These are phyloP conservation scores for Callionymus lyra DNA, from an alignment of 2,113 vertebrate genomes.

Conservation along the genomic window DNA sequence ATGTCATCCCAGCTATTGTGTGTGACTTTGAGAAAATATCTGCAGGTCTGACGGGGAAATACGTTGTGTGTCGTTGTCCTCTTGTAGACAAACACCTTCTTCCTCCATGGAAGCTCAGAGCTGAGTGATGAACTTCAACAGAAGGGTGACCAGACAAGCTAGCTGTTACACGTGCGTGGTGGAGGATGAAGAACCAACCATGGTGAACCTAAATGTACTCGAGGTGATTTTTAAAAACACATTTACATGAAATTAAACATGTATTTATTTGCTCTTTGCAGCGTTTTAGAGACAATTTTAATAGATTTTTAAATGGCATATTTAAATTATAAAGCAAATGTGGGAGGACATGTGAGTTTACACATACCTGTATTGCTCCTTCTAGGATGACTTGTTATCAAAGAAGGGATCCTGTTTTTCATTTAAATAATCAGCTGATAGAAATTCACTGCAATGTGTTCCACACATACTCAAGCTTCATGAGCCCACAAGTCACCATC, in stretches of 20 bases:
- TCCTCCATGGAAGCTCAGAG: slow-evolving; percentile 1
- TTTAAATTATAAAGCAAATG: no score
- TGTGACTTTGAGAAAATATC: slow-evolving; percentile 9
- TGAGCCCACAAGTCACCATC: no score
- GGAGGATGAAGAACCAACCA: slow-evolving; percentile 42
- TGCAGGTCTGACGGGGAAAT: slow-evolving; percentile 4
- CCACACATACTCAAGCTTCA: no score
- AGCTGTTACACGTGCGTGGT: slow-evolving; percentile 63
- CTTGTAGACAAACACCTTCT: background rate
- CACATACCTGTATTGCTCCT: no score
- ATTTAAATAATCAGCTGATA: no score
- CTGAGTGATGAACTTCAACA: slow-evolving; percentile 51
- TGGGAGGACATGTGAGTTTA: no score
- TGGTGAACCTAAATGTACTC: slow-evolving; percentile 46
- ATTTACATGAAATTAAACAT: background rate
- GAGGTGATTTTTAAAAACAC: slow-evolving; percentile 43
- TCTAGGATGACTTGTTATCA: no score
- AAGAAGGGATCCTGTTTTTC: no score
- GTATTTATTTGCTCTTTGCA: background rate
- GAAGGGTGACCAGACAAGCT: slow-evolving; percentile 42
- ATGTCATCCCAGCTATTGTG: slow-evolving; percentile 18
- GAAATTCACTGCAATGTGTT: no score
- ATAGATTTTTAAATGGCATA: no score
- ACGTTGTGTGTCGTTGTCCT: background rate
- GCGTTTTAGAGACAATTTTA: no score